Conservation (phyloP, 2,113 vertebrate genomes). For the Hucho hucho region DNA sequence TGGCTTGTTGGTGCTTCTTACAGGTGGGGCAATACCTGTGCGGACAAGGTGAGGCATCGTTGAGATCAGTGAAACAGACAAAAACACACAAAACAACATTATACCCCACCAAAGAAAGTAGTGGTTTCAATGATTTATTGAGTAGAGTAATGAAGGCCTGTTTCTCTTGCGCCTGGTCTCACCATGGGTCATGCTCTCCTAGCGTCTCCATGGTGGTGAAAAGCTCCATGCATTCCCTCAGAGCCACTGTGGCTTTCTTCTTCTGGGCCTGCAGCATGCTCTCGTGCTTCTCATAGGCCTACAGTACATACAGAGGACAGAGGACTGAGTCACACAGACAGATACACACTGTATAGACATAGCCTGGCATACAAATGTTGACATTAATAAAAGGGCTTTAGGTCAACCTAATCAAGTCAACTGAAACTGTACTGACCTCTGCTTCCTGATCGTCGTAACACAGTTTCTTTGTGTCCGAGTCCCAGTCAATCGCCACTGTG, state of each 20-base stretch:
- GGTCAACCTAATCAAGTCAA: neutral
- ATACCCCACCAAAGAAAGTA: no score
- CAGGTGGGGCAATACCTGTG: conserved; percentile 93
- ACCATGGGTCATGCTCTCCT: conserved; percentile 95
- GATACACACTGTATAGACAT: neutral
- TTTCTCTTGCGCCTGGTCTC: conserved; percentile 20
- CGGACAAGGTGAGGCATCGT: neutral
- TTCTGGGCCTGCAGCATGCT: conserved; percentile 91
- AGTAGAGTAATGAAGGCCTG: neutral
- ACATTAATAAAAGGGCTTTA: neutral
- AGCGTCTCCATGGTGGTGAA: conserved; percentile 98
- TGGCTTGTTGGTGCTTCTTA: conserved; percentile 95
- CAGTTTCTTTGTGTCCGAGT: conserved; percentile 82
- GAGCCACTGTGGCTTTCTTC: conserved; percentile 86
- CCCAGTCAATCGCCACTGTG: conserved; percentile 91
- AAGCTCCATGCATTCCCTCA: conserved; percentile 94
- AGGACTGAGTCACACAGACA: neutral
- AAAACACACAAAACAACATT: neutral
- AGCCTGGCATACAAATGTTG: neutral
- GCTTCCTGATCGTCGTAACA: conserved; percentile 91
- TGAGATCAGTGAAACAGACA: neutral
- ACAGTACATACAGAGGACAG: neutral
- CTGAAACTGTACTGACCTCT: conserved; percentile 78
- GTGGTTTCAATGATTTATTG: no score
- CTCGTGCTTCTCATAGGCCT: conserved; percentile 90